Evolutionary conservation across 2,113 vertebrate species (phyloP).

Genomic region (Hydrolagus affinis): DNA sequence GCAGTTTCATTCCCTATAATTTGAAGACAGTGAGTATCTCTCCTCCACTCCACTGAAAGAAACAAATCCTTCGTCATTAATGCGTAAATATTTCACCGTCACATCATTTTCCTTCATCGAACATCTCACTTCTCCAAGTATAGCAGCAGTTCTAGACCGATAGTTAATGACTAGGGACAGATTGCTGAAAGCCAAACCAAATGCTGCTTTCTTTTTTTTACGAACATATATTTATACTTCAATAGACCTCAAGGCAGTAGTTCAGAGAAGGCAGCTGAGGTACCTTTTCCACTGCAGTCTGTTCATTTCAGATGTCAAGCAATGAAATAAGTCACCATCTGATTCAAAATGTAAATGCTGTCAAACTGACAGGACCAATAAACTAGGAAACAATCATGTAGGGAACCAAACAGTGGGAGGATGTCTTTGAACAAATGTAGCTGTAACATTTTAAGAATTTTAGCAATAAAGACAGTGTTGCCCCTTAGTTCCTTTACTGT

Average conservation of each 20-base stretch:
- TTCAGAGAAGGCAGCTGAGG: not conserved
- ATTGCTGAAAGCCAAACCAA: constrained; percentile 3
- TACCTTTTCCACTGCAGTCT: too few species aligned
- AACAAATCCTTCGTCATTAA: too few species aligned
- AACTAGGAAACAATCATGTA: too few species aligned
- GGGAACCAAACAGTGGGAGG: not conserved
- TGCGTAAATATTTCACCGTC: too few species aligned
- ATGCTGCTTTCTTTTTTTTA: not conserved
- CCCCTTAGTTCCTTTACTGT: not conserved
- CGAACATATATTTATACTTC: constrained; percentile 13
- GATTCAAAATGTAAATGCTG: not conserved
- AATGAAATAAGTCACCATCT: not conserved
- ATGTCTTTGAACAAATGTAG: not conserved
- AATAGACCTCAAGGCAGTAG: not conserved
- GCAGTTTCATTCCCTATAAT: too few species aligned
- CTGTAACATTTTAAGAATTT: not conserved
- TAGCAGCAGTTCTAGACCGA: not conserved
- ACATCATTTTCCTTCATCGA: too few species aligned
- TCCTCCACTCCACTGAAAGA: too few species aligned
- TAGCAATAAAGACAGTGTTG: not conserved
- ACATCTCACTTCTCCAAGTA: not conserved
- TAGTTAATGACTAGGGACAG: not conserved
- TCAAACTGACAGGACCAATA: not conserved
- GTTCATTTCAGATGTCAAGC: not conserved
- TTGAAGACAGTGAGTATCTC: too few species aligned